These are phyloP conservation scores for Catagonus wagneri DNA, from an alignment of 2,113 vertebrate species.

Conservation along the genomic window DNA sequence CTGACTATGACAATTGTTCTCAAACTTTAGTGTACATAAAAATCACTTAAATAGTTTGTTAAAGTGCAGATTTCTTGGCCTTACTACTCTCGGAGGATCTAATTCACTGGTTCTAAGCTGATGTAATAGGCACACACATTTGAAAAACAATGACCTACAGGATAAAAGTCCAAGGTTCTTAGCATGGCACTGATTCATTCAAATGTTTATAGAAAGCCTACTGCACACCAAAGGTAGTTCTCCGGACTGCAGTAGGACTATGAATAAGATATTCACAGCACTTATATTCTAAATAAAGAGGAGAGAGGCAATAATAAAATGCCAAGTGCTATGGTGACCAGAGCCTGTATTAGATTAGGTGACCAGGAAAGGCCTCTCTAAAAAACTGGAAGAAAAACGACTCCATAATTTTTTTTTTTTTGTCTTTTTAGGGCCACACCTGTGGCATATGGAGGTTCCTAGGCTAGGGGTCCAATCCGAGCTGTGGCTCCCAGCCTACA, in stretches of 20 bases:
- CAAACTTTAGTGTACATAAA: conserved; percentile 28
- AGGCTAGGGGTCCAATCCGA: too few relatives aligned
- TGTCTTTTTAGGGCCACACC: too few relatives aligned
- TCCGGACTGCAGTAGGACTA: not conserved
- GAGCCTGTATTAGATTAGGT: not conserved
- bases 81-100: conserved; percentile 1
- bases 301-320: not conserved
- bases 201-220: not conserved
- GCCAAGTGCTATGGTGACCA: not conserved
- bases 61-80: not conserved
- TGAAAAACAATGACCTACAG: not conserved
- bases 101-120: not conserved
- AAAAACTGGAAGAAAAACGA: not conserved
- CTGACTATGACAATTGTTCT: not conserved
- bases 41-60: not conserved
- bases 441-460: too few relatives aligned
- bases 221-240: not conserved
- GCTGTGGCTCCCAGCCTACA: too few relatives aligned
- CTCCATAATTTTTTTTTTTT: too few relatives aligned
- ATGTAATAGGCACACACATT: not conserved
- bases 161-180: not conserved
- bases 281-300: not conserved
- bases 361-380: not conserved
- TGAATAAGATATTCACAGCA: not conserved
- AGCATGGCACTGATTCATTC: not conserved